phyloP scores from a whole-genome alignment of 2,888 invertebrate species.

The Epirrhoe alternata region DNA sequence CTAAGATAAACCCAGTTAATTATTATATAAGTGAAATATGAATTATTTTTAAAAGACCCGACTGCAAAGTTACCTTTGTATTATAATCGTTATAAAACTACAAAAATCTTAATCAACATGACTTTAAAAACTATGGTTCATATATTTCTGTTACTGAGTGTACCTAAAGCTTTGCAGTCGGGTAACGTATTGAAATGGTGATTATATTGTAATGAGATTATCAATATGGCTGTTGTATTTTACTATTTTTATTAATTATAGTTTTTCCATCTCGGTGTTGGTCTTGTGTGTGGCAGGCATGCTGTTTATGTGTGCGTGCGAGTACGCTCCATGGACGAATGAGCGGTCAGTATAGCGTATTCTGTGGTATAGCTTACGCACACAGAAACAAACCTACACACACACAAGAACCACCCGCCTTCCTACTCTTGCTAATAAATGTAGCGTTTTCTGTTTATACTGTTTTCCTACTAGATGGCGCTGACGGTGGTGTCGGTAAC shows the following conservation, averaged over 20 bases:
- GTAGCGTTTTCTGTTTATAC: not conserved
- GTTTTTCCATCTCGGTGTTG: constrained; percentile 5
- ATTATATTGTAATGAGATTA: constrained; percentile 55
- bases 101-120: no score
- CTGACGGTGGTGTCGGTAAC: no score
- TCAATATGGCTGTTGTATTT: constrained; percentile 60
- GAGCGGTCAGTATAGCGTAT: no score
- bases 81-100: no score
- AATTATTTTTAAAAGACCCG: not conserved
- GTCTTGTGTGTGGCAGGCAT: no score
- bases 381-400: no score
- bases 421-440: not conserved
- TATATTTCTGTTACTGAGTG: not conserved
- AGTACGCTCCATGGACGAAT: no score
- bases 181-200: not conserved
- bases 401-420: no score
- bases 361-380: no score
- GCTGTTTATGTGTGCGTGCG: no score
- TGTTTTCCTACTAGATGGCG: no score
- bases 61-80: not conserved
- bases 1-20: not conserved
- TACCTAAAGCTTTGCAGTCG: not conserved
- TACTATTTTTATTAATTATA: constrained; percentile 41
- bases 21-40: not conserved
- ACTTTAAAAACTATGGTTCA: no score